A percentile compares a stretch with the other conserved stretches of the same genome.
Conservation (phyloP, 2,888 invertebrate genomes). For the Amphimallon solstitiale region DNA sequence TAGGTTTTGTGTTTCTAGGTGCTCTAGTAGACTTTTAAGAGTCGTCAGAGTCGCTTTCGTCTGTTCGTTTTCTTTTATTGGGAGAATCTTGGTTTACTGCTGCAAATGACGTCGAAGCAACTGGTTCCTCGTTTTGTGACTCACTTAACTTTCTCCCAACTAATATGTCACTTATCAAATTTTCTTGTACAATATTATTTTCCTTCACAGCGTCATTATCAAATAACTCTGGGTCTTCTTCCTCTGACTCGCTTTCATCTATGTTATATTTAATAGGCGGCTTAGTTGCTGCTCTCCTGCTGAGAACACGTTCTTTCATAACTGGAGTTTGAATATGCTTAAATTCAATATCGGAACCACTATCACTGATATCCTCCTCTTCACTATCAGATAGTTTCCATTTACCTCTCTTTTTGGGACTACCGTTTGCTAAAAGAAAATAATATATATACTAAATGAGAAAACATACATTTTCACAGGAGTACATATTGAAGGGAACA, state of each 20-base stretch:
- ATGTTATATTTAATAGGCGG: slow-evolving; percentile 60
- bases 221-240: slow-evolving; percentile 67
- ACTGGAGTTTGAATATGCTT: slow-evolving; percentile 38
- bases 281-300: slow-evolving; percentile 57
- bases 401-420: slow-evolving; percentile 53
- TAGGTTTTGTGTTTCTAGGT: slow-evolving; percentile 46
- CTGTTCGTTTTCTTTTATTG: slow-evolving; percentile 11
- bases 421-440: slow-evolving; percentile 52
- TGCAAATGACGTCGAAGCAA: background rate
- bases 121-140: slow-evolving; percentile 8
- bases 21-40: too few species aligned
- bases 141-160: slow-evolving; percentile 56
- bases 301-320: slow-evolving; percentile 51
- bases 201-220: slow-evolving; percentile 67
- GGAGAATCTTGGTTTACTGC: background rate
- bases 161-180: slow-evolving; percentile 61
- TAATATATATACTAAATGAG: too few species aligned
- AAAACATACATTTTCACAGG: too few species aligned
- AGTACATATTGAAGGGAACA: too few species aligned
- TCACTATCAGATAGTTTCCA: slow-evolving; percentile 50
- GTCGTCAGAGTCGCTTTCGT: slow-evolving; percentile 42
- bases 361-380: slow-evolving; percentile 23
- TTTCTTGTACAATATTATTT: slow-evolving; percentile 36
- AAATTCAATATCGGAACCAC: slow-evolving; percentile 36
- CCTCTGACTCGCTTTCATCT: slow-evolving; percentile 61